These are phyloP conservation scores for Menidia beryllina DNA, from an alignment of 2,113 vertebrate genomes.

Conservation along the genomic window DNA sequence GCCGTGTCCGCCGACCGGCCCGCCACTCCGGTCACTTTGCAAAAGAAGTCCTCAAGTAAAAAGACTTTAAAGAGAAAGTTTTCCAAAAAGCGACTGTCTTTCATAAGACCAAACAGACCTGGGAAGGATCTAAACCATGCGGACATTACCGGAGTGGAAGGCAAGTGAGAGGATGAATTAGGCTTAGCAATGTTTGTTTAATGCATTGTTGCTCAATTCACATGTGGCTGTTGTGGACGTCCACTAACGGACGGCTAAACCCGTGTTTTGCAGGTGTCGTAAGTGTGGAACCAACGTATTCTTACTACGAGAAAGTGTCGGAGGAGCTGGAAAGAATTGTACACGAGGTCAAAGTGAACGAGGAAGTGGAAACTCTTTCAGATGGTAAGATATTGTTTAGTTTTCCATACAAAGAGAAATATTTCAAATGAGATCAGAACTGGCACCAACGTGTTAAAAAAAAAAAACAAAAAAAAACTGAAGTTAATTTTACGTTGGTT, in stretches of 20 bases:
- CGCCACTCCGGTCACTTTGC: not conserved
- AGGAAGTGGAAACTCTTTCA: conserved; percentile 52
- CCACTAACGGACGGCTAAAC: not conserved
- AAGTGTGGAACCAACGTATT: conserved; percentile 67
- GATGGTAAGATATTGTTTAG: conserved; percentile 60
- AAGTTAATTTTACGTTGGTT: not conserved
- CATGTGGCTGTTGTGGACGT: not conserved
- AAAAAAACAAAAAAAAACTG: not conserved
- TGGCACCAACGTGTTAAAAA: not conserved
- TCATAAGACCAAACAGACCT: conserved; percentile 48
- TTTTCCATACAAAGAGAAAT: not conserved
- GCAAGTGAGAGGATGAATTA: conserved; percentile 26
- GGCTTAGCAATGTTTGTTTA: not conserved
- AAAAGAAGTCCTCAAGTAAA: conserved; percentile 51
- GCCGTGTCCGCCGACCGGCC: conserved; percentile 30
- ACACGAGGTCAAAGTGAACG: conserved; percentile 76
- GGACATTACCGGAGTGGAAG: conserved; percentile 60
- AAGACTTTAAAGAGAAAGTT: conserved; percentile 59
- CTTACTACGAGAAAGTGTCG: conserved; percentile 82
- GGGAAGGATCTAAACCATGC: conserved; percentile 16
- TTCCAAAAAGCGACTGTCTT: conserved; percentile 66
- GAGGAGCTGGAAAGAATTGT: conserved; percentile 83
- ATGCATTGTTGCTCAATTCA: not conserved
- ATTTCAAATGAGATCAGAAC: not conserved
- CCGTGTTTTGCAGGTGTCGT: conserved; percentile 62